Base-by-base conservation (phyloP, 2,113 vertebrate genomes). In the Campylomormyrus numenius region DNA sequence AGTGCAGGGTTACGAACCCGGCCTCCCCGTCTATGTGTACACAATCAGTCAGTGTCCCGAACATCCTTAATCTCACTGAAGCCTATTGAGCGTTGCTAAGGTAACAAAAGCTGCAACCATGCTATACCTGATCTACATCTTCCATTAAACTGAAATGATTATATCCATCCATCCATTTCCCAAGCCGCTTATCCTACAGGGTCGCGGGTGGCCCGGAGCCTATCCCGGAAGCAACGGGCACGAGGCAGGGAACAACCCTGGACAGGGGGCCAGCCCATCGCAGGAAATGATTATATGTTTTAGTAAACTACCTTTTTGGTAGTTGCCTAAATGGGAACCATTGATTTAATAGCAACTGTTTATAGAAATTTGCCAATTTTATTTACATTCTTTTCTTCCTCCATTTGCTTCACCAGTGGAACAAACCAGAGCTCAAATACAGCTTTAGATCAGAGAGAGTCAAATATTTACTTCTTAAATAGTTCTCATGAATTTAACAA, bases 31-130 rank as follows among this genome's bases (percentile, higher is more conserved):
- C 46, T 48, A 85, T 85, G 83, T 48, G 46, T 17, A 85, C 83
- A 85, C 24, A 0, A 11, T 85, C 83, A 48, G 83, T 48, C 83
- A 85, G 42, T 85, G 19, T 85, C 42, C 21, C 3, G 10, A n/a
- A 88, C 24, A 88, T 21, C 15, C 56, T 70, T 58, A 49, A 8
- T 88, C 50, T 27, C 35, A 62, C 1, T 84, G 35, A 58, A 88
- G 62, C 45, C 77, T 87, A 74, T 74, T 74, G 53, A 70, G 48
- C 90, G 90, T 91, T 91, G 90, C 92, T 89, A 91, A 48, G 91
- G 90, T 89, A 91, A 92, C 92, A 90, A 66, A 85, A 45, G 56
- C 21, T 35, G 45, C 19, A 90, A 91, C 91, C 62, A 74, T 31
- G 74, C 7, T 88, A 21, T 62, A 35, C 66, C 21, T 49, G 17